Evolutionary conservation across 2,113 vertebrate species (phyloP), one percentile per base, ranked within the genome.

Genomic region (Microcebus ravelobensis): DNA sequence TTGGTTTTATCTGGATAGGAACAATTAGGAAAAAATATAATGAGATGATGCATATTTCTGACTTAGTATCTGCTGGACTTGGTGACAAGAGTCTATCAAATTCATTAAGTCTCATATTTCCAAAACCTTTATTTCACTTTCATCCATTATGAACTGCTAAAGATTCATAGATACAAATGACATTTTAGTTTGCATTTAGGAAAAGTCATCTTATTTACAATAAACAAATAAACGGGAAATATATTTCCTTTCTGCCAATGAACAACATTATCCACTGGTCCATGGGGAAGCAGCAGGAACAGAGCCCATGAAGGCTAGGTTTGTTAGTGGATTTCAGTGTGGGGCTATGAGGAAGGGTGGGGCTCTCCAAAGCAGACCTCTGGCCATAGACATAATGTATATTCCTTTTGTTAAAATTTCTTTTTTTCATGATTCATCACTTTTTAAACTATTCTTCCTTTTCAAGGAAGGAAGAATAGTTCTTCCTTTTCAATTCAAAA

Each of bases 51-150:
- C 2, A 5, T 10, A 45, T 39, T 91, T 85, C n/a, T 81, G 45
- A 17, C 31, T 88, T 80, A 59, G 6, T 36, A 42, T 42, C 20
- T 91, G 13, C 18, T 76, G 42, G 3, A n/a, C 31, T 14, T 15
- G 29, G 23, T 36, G 20, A 71, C 52, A 25, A 71, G 7, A 83
- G 45, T 88, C 48, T 91, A n/a, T 29, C 13, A 81, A 45, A 34
- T 39, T 91, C 3, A 71, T 42, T 34, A 18, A 48, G 45, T 65
- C 39, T 71, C 7, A 25, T 13, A 52, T 70, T 14, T 83, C 18
- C 13, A 79, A 87, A 87, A 52, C 31, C 20, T 76, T 70, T 74
- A 45, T 81, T 97, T 90, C 12, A 82, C 1, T n/a, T 91, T 82
- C 6, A 57, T 31, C 42, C 9, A 21, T 57, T 67, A 67, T 1